These are phyloP conservation scores for Deroplatys truncata DNA, from an alignment of 2,888 invertebrate genomes.

Conservation along the genomic window DNA sequence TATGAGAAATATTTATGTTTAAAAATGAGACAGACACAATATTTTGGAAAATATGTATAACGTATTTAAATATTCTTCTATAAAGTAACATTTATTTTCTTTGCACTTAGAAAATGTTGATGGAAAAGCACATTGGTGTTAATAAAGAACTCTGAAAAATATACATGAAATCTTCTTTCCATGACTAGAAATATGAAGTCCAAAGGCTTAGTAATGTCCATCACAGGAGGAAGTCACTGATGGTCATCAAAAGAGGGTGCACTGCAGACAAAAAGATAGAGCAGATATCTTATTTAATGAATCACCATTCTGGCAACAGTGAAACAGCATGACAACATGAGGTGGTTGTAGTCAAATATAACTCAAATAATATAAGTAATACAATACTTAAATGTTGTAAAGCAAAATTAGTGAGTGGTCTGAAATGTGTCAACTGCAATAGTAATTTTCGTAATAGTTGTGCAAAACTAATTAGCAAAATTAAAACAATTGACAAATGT, in stretches of 20 bases:
- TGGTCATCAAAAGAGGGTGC: background rate
- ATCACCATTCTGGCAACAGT: too few relatives aligned
- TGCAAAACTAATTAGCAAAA: too few relatives aligned
- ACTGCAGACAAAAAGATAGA: background rate
- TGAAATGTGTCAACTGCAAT: too few relatives aligned
- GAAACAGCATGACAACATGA: too few relatives aligned
- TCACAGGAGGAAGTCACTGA: background rate
- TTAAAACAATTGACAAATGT: too few relatives aligned
- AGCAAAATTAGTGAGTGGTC: too few relatives aligned
- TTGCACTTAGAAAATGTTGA: background rate
- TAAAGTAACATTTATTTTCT: background rate
- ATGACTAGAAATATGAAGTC: background rate
- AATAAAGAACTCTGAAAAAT: conserved; percentile 14
- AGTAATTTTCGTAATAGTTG: too few relatives aligned
- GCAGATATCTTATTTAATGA: too few relatives aligned
- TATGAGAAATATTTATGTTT: background rate
- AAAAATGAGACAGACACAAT: background rate
- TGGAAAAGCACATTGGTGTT: conserved; percentile 19
- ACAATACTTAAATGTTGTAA: too few relatives aligned
- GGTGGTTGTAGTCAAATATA: too few relatives aligned
- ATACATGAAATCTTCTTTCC: background rate
- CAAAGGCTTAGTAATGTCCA: background rate
- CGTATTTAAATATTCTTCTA: background rate
- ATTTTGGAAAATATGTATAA: background rate
- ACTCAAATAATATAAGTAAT: too few relatives aligned